Percentiles rank a stretch among this genome's conserved stretches.
phyloP scores from a whole-genome alignment of 2,797 vertebrate genomes.

The Danio albolineatus region DNA sequence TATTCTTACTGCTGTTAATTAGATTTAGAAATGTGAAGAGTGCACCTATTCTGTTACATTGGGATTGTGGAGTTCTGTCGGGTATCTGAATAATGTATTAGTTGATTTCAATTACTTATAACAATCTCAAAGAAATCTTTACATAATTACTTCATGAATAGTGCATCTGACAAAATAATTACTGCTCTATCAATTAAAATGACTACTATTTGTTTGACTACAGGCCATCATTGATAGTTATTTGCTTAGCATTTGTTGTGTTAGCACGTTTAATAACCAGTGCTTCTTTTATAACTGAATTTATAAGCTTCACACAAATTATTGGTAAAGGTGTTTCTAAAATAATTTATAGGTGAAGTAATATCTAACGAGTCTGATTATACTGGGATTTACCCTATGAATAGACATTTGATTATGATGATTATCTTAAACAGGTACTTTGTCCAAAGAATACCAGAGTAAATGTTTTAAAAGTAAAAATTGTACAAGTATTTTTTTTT shows the following conservation, averaged over 20 bases:
- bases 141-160: neutral
- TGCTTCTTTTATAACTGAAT: neutral
- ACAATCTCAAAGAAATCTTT: neutral
- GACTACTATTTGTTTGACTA: neutral
- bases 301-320: neutral
- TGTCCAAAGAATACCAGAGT: no score
- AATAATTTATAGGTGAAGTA: neutral
- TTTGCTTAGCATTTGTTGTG: neutral
- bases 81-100: slow-evolving; percentile 8
- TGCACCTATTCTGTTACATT: neutral
- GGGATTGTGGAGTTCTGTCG: neutral
- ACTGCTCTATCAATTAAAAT: slow-evolving; percentile 33
- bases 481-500: no score
- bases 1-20: neutral
- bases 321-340: neutral
- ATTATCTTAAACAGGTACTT: no score
- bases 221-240: slow-evolving; percentile 3
- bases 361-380: neutral
- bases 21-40: neutral
- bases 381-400: neutral
- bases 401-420: slow-evolving; percentile 2
- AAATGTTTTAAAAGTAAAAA: no score
- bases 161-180: neutral
- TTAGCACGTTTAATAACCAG: neutral
- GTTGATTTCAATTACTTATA: neutral